Evolutionary conservation across 2,888 invertebrate species (phyloP), one percentile per base, ranked within the genome.

Genomic region (Ganaspis brasiliensis): DNA sequence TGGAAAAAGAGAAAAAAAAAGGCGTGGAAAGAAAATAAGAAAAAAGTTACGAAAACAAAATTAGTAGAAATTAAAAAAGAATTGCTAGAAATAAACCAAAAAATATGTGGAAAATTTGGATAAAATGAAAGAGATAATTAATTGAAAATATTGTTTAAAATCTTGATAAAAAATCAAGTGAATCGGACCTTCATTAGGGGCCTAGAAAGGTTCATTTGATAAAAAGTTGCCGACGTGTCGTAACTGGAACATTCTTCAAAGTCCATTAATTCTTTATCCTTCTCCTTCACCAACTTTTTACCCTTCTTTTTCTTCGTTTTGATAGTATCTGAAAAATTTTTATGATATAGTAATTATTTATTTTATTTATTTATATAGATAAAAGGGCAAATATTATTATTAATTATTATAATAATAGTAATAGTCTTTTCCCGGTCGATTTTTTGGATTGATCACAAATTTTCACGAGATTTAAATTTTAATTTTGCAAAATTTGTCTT

Each of bases 191-290:
- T 98, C 88, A 99, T 93, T 37, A 99, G 92, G 0, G 99, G 99
- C 77, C 99, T 93, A 0, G 99, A 99, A 26, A 99, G 92, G 92
- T 99, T 98, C 98, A 99, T 98, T 93, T 98, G 97, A 90, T 98
- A 97, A 91, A 97, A 97, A 0, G 96, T 95, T 1, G 93, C 92
- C 78, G 94, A 93, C 72, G 95, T 94, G 79, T 96, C 95, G 35
- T 93, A 93, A 0, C 92, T 93, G 1, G 94, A 93, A 12, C 95
- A 94, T 83, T 96, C 96, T 85, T 96, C 96, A 88, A 95, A 94
- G 82, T 91, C 86, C 79, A 91, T 86, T 14, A 84, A 78, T 71
- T 90, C 90, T 91, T 92, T 92, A 92, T 88, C 86, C 92, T 93
- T 84, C 91, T 89, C 85, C 92, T 92, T 72, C 91, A 84, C 89